phyloP scores from a whole-genome alignment of 2,888 invertebrate genomes.

The Platycheirus albimanus region DNA sequence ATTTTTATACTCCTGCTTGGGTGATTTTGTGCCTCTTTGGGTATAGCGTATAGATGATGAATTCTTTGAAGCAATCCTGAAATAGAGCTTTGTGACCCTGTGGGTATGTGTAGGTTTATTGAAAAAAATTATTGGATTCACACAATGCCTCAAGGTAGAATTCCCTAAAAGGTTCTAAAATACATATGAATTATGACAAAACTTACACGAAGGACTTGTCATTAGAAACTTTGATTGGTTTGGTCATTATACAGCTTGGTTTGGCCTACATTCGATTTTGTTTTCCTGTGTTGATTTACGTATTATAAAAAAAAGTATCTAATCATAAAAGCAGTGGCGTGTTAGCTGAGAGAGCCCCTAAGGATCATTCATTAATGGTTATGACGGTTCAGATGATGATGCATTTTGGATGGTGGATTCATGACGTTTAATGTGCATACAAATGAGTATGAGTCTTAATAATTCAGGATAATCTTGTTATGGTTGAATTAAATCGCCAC shows the following conservation, averaged over 20 bases:
- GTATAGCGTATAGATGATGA: too few relatives aligned
- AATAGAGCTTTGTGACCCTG: too few relatives aligned
- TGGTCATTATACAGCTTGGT: slow-evolving; percentile 9
- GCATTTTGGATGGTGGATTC: neutral
- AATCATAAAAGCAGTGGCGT: slow-evolving; percentile 4
- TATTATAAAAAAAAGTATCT: slow-evolving; percentile 2
- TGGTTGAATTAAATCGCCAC: too few relatives aligned
- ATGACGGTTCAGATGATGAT: slow-evolving; percentile 18
- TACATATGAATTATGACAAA: too few relatives aligned
- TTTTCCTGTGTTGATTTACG: slow-evolving; percentile 16
- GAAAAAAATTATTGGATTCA: too few relatives aligned
- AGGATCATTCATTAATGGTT: neutral
- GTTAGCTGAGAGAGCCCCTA: neutral
- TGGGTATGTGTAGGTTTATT: too few relatives aligned
- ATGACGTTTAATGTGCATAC: neutral
- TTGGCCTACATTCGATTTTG: slow-evolving; percentile 33
- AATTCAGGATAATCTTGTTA: slow-evolving; percentile 9
- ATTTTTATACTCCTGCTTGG: neutral
- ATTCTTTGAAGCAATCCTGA: too few relatives aligned
- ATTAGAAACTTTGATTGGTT: neutral
- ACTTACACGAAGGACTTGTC: neutral
- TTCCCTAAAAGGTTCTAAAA: too few relatives aligned
- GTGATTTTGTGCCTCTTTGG: too few relatives aligned
- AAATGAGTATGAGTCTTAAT: neutral
- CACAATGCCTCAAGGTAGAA: neutral